phyloP scores from a whole-genome alignment of 2,113 vertebrate species.

The Asarcornis scutulata region DNA sequence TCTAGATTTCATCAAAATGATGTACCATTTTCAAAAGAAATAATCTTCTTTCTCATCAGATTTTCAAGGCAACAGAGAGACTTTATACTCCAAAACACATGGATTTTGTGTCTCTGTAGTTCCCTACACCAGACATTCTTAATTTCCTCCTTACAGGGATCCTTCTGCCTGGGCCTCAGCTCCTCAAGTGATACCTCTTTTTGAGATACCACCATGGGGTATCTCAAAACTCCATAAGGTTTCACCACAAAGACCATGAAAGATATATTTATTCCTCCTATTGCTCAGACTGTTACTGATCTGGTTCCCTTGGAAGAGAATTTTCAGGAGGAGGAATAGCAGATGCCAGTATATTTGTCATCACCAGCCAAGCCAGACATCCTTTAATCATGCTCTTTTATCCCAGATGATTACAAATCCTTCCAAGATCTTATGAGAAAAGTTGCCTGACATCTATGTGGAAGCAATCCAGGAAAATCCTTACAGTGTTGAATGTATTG shows the following conservation, averaged over 20 bases:
- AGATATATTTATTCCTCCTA: constrained; percentile 17
- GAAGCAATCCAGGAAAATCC: constrained; percentile 56
- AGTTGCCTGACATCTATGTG: constrained; percentile 40
- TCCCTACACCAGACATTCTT: not conserved
- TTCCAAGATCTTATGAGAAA: constrained; percentile 56
- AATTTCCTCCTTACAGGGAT: constrained; percentile 37
- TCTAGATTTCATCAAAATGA: not conserved
- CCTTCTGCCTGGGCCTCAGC: constrained; percentile 2
- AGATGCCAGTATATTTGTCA: constrained; percentile 66
- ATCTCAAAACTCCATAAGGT: constrained; percentile 23
- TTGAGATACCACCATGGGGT: not conserved
- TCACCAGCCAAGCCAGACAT: constrained; percentile 47
- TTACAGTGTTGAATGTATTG: not conserved
- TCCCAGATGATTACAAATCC: constrained; percentile 56
- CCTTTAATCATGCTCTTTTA: constrained; percentile 57
- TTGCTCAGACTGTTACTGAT: constrained; percentile 49
- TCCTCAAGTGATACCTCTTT: not conserved
- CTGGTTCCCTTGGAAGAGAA: constrained; percentile 27
- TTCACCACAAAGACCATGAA: constrained; percentile 31
- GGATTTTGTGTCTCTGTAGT: not conserved
- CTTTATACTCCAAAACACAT: not conserved
- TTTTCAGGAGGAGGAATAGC: constrained; percentile 54
- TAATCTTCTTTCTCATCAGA: not conserved
- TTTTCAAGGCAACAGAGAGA: not conserved
- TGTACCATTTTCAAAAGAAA: not conserved